phyloP scores from a whole-genome alignment of 2,797 vertebrate genomes.

The Microhierax caerulescens region DNA sequence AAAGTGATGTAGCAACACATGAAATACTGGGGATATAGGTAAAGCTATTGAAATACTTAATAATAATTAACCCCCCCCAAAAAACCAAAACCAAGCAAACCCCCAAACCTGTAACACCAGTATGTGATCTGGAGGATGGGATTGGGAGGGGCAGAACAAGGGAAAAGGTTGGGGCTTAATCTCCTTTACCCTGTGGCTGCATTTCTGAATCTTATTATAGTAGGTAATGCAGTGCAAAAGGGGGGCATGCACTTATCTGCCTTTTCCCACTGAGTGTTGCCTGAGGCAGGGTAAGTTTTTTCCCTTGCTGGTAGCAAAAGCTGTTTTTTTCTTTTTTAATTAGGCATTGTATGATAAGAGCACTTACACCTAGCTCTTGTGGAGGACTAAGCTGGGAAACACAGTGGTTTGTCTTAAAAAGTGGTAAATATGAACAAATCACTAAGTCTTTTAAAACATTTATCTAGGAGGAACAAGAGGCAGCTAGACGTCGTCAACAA shows the following conservation, averaged over 20 bases:
- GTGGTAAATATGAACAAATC: background rate
- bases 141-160: background rate
- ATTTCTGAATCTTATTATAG: background rate
- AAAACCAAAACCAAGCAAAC: background rate
- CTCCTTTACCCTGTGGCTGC: background rate
- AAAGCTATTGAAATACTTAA: background rate
- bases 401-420: background rate
- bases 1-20: background rate
- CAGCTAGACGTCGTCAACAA: conserved; percentile 90
- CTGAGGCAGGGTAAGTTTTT: background rate
- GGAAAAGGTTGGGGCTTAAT: background rate
- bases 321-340: background rate
- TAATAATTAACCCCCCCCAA: background rate
- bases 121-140: background rate
- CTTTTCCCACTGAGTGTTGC: background rate
- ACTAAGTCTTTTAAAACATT: too few species aligned
- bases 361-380: background rate
- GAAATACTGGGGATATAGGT: background rate
- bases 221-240: background rate
- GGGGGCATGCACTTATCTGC: background rate
- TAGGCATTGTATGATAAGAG: background rate
- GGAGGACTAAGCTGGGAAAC: background rate
- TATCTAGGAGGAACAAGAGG: conserved; percentile 95
- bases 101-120: background rate
- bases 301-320: background rate